Base-by-base conservation (phyloP, 2,797 vertebrate genomes). In the Hybognathus amarus region DNA sequence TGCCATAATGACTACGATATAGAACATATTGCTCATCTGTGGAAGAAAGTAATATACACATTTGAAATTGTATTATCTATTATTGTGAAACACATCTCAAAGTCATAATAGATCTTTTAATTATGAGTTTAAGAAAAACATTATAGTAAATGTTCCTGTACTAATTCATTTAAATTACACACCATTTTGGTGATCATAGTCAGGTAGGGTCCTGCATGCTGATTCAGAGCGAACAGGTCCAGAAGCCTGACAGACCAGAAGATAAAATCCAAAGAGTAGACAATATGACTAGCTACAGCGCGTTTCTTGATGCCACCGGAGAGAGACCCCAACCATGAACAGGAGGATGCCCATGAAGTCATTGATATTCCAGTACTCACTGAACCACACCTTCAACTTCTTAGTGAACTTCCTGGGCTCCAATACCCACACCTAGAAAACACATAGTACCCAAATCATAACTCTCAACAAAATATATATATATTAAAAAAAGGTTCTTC, bases 131-230 rank as follows among this genome's bases (percentile, higher is more conserved):
- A 7, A 47, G 22, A 12, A 64, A 63, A 77, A 45, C 56, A 5
- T 22, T 45, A n/a, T 1, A 33, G 8, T 8, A 24, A 18, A 61
- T 33, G 17, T 27, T 33, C 17, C 9, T 50, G 17, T 1, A 63
- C 2, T 12, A 20, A 20, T 73, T 1, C 2, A n/a, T 54, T 24
- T 67, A 10, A 3, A 76, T 15, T 4, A 83, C 82, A 78, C 54
- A 99, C 98, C 98, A 99, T 99, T 92, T 98, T 99, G 8, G 97
- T 97, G 88, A 99, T 97, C 96, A 99, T 99, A 81, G 96, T 99
- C 89, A 99, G 94, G 85, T 99, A 99, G 0, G 97, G 98, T 15
- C 98, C 98, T 66, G 97, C 97, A 71, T 97, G 95, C 87, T 98
- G 96, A 90, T 99, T 99, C 90, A 99, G 95, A 64, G 98, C 97